phyloP scores from a whole-genome alignment of 2,113 vertebrate species.

The Cavia porcellus region DNA sequence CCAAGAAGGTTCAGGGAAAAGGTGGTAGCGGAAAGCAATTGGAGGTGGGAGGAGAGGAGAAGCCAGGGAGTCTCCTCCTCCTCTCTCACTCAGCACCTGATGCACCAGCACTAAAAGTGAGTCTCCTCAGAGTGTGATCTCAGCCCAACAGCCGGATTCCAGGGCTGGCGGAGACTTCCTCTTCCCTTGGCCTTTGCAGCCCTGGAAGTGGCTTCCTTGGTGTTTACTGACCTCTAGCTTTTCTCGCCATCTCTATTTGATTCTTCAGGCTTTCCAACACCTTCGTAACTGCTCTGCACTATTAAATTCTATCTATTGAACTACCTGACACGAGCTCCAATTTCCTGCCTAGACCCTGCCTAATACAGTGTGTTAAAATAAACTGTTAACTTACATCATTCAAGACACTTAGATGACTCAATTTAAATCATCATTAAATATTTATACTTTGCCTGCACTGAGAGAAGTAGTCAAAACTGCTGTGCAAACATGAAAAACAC shows the following conservation, averaged over 20 bases:
- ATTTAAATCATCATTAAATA: conserved; percentile 52
- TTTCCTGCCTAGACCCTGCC: not conserved
- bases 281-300: not conserved
- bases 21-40: not conserved
- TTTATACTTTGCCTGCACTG: not conserved
- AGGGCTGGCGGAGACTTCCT: not conserved
- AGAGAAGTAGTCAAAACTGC: conserved; percentile 65
- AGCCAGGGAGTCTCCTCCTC: too few species aligned
- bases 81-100: not conserved
- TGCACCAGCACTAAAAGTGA: not conserved
- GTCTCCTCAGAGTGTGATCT: not conserved
- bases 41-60: not conserved
- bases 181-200: not conserved
- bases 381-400: not conserved
- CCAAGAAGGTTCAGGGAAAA: not conserved
- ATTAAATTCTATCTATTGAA: not conserved
- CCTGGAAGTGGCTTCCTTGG: not conserved
- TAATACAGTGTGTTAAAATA: not conserved
- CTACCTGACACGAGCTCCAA: not conserved
- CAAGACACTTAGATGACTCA: not conserved
- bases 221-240: not conserved
- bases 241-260: not conserved
- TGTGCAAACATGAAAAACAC: conserved; percentile 12
- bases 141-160: not conserved
- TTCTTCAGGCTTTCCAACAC: not conserved